These are phyloP conservation scores for Cheilosia urbana DNA, from an alignment of 2,888 invertebrate genomes.

Conservation along the genomic window DNA sequence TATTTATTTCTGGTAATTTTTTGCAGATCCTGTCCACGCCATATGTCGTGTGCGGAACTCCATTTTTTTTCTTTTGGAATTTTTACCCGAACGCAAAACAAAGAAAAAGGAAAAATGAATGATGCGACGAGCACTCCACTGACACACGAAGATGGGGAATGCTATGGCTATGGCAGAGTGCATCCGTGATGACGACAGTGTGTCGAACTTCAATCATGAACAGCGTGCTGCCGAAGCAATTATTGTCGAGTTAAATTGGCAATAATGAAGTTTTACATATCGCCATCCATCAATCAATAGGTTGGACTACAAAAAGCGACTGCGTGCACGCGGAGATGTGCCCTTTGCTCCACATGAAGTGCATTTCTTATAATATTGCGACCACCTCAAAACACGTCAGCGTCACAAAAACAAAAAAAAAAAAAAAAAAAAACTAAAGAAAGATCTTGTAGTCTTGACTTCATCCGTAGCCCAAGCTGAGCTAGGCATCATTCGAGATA, in stretches of 20 bases:
- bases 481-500: slow-evolving; percentile 46
- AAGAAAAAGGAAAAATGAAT: slow-evolving; percentile 20
- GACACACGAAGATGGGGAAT: slow-evolving; percentile 5
- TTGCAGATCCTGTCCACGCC: slow-evolving; percentile 45
- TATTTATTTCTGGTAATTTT: slow-evolving; percentile 20
- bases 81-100: slow-evolving; percentile 1
- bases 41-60: slow-evolving; percentile 62
- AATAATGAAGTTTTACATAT: slow-evolving; percentile 41
- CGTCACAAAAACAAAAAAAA: slow-evolving; percentile 12
- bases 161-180: not conserved
- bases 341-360: slow-evolving; percentile 7
- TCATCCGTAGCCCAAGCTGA: slow-evolving; percentile 23
- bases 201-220: slow-evolving; percentile 25
- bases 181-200: slow-evolving; percentile 38
- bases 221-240: slow-evolving; percentile 43
- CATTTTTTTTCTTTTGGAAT: not conserved
- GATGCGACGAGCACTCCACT: slow-evolving; percentile 25
- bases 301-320: slow-evolving; percentile 8
- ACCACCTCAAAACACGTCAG: slow-evolving; percentile 15
- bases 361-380: slow-evolving; percentile 42
- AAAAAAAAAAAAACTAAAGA: slow-evolving; percentile 36
- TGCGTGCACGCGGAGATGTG: not conserved
- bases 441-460: slow-evolving; percentile 65
- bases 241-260: slow-evolving; percentile 41
- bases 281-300: slow-evolving; percentile 55